Percentiles rank a stretch among this genome's conserved stretches.
Conservation (phyloP, 2,888 invertebrate genomes). For the Schizaphis graminum region DNA sequence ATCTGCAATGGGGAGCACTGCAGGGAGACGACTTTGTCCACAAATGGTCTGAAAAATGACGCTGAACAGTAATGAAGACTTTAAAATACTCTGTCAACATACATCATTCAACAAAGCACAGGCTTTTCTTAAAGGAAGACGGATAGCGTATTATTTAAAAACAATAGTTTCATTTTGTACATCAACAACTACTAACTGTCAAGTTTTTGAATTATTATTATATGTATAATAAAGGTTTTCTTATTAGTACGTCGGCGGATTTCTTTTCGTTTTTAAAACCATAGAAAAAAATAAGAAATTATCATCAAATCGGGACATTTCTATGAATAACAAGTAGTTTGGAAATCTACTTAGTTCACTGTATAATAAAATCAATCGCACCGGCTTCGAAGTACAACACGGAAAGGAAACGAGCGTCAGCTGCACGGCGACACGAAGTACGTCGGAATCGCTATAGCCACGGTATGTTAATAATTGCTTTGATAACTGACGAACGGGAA, state of each 20-base stretch:
- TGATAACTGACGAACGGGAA: not conserved
- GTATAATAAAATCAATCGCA: not conserved
- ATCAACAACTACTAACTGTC: not conserved
- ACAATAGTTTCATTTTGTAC: constrained; percentile 14
- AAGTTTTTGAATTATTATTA: constrained; percentile 9
- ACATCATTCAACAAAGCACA: not conserved
- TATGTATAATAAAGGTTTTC: not conserved
- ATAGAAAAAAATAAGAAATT: not conserved
- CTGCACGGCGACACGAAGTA: not conserved
- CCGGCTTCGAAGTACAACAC: not conserved
- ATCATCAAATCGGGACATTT: not conserved
- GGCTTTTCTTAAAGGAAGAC: not conserved
- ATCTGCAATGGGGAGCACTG: not conserved
- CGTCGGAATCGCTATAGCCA: not conserved
- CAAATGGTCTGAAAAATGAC: not conserved
- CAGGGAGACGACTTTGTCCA: not conserved
- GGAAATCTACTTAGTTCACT: not conserved
- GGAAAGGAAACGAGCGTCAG: not conserved
- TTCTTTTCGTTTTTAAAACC: not conserved
- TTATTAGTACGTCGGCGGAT: not conserved
- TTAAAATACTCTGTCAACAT: constrained; percentile 14
- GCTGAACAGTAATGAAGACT: not conserved
- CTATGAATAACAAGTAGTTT: constrained; percentile 2
- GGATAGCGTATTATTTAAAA: not conserved
- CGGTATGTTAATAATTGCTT: not conserved